phyloP scores from a whole-genome alignment of 2,113 vertebrate genomes.

The Hemicordylus capensis region DNA sequence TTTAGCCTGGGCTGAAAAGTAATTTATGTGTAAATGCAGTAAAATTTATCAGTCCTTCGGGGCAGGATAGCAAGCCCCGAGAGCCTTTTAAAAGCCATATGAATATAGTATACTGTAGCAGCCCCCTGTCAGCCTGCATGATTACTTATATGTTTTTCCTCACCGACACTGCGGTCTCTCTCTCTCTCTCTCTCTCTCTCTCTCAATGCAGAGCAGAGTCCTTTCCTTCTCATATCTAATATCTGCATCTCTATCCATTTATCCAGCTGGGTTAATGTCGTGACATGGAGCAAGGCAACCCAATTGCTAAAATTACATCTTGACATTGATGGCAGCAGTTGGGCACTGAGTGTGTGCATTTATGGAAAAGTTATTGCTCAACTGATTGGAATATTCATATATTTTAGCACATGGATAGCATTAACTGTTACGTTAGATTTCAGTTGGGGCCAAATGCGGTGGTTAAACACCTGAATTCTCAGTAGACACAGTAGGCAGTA shows the following conservation, averaged over 20 bases:
- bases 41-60: conserved; percentile 26
- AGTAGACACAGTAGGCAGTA: conserved; percentile 68
- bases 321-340: conserved; percentile 31
- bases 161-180: conserved; percentile 15
- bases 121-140: not conserved
- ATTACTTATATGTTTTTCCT: conserved; percentile 52
- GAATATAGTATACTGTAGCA: conserved; percentile 18
- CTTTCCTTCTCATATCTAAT: conserved; percentile 32
- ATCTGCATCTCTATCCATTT: conserved; percentile 19
- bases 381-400: conserved; percentile 48
- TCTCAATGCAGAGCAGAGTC: conserved; percentile 44
- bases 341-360: not conserved
- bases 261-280: not conserved
- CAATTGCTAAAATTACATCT: not conserved
- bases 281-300: conserved; percentile 43
- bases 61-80: conserved; percentile 37
- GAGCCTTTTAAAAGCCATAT: conserved; percentile 40
- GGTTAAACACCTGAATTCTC: conserved; percentile 76
- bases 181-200: not conserved
- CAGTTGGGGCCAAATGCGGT: conserved; percentile 61
- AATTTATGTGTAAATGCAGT: conserved; percentile 43
- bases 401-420: conserved; percentile 68
- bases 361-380: conserved; percentile 49
- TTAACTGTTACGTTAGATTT: conserved; percentile 64
- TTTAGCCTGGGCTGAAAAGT: conserved; percentile 59